Evolutionary conservation across 2,113 vertebrate genomes (phyloP).

Genomic region (human): GRCh38 chrX:125177501-125178000

Average conservation of each 20-base stretch:
- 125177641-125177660: conserved; percentile 34
- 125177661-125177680: not conserved
- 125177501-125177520: conserved; percentile 9
- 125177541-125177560: not conserved
- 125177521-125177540: not conserved
- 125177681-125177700: conserved; percentile 14
- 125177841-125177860: conserved; percentile 52
- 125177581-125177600: conserved; percentile 42
- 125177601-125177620: conserved; percentile 57
- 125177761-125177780: conserved; percentile 31
- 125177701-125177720: conserved; percentile 35
- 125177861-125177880: not conserved
- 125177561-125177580: not conserved
- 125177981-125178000: conserved; percentile 58
- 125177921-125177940: not conserved
- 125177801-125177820: not conserved
- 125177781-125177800: not conserved
- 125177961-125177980: conserved; percentile 38
- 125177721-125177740: conserved; percentile 1
- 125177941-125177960: conserved; percentile 3
- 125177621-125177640: not conserved
- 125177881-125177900: conserved; percentile 18
- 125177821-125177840: conserved; percentile 48
- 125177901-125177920: not conserved
- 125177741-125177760: conserved; percentile 34